A percentile compares a stretch with the other conserved stretches of the same genome.
Evolutionary conservation across 2,113 vertebrate species (phyloP).

Genomic region (Ochotona curzoniae): DNA sequence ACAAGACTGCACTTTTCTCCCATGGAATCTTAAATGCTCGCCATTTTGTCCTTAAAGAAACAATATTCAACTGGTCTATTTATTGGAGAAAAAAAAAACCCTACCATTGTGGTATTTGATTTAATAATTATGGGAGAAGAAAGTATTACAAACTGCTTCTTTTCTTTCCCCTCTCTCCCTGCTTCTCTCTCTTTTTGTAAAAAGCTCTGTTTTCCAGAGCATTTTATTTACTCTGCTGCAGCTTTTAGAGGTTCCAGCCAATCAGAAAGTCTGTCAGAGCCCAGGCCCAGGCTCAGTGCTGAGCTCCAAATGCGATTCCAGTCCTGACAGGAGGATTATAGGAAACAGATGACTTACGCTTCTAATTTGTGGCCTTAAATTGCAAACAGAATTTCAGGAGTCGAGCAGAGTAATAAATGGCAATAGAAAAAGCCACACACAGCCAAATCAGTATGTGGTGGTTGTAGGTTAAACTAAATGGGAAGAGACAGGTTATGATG

Average conservation of each 20-base stretch:
- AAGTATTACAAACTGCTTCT: slow-evolving; percentile 64
- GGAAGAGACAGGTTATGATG: slow-evolving; percentile 95
- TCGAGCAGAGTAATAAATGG: slow-evolving; percentile 95
- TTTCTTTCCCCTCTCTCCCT: slow-evolving; percentile 69
- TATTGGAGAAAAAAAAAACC: not conserved
- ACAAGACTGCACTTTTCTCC: slow-evolving; percentile 45
- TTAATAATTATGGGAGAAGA: slow-evolving; percentile 67
- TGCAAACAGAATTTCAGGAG: slow-evolving; percentile 99
- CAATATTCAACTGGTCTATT: slow-evolving; percentile 41
- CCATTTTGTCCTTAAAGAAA: slow-evolving; percentile 65
- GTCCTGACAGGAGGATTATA: slow-evolving; percentile 98
- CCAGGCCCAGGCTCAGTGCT: slow-evolving; percentile 87
- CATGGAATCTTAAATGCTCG: slow-evolving; percentile 47
- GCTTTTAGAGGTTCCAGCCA: slow-evolving; percentile 85
- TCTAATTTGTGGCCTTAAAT: slow-evolving; percentile 99
- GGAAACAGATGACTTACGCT: slow-evolving; percentile 99
- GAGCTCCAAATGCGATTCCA: slow-evolving; percentile 93
- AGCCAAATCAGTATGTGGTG: slow-evolving; percentile 91
- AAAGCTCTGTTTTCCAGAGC: slow-evolving; percentile 72
- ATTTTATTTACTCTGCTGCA: slow-evolving; percentile 84
- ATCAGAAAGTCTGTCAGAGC: slow-evolving; percentile 86
- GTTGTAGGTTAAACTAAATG: slow-evolving; percentile 94
- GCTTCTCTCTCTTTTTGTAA: not conserved
- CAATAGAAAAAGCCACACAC: slow-evolving; percentile 93
- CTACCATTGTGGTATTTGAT: slow-evolving; percentile 47